Evolutionary conservation across 2,888 invertebrate species (phyloP).

Genomic region (Norana najaformis): DNA sequence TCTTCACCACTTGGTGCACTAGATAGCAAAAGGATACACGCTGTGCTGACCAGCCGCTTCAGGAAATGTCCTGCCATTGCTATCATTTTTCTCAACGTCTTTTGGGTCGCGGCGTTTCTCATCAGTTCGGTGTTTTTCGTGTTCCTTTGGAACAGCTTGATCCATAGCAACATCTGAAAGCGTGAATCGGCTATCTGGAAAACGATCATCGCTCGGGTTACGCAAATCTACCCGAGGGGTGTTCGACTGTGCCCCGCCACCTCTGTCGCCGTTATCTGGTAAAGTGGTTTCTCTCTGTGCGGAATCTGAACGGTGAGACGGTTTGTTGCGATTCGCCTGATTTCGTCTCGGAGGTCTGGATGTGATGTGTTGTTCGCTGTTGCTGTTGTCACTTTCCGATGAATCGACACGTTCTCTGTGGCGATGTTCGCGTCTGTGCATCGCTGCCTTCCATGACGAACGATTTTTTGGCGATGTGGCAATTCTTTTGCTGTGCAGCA

Average conservation of each 20-base stretch:
- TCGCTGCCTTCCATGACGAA: constrained; percentile 22
- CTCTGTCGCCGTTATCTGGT: no score
- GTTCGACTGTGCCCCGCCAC: no score
- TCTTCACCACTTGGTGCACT: no score
- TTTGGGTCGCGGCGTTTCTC: not conserved
- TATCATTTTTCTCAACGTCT: not conserved
- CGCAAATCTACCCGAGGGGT: no score
- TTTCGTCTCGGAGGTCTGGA: not conserved
- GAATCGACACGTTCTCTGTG: not conserved
- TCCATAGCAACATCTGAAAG: no score
- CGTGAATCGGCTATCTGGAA: no score
- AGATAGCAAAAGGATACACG: not conserved
- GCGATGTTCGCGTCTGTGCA: constrained; percentile 20
- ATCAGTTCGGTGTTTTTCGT: not conserved
- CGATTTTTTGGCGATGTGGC: not conserved
- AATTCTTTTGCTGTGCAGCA: not conserved
- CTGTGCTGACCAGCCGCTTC: not conserved
- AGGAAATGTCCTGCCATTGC: not conserved
- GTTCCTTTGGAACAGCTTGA: not conserved
- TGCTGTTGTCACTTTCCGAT: not conserved
- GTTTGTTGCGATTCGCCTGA: not conserved
- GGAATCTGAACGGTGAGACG: not conserved
- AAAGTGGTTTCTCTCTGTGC: not conserved
- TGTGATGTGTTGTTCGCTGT: not conserved
- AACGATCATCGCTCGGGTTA: no score